These are phyloP conservation scores for Neodontobutis hainanensis DNA, from an alignment of 2,113 vertebrate genomes.

Conservation along the genomic window DNA sequence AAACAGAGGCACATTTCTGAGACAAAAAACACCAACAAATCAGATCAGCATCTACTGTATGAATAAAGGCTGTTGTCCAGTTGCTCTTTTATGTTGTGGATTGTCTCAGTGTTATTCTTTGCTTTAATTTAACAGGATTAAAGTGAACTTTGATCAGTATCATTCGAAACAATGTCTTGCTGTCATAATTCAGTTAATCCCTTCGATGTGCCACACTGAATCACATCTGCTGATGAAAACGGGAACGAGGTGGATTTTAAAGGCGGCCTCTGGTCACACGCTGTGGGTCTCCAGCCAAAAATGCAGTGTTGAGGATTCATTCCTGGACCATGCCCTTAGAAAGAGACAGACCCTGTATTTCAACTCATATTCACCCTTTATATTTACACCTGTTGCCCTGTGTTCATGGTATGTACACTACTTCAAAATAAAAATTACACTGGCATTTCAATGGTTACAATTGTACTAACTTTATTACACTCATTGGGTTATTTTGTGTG, in stretches of 20 bases:
- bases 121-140: conserved; percentile 57
- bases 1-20: conserved; percentile 11
- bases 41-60: no score
- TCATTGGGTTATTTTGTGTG: no score
- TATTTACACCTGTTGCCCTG: no score
- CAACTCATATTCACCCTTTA: neutral
- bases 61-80: conserved; percentile 11
- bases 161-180: conserved; percentile 35
- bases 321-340: no score
- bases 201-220: conserved; percentile 17
- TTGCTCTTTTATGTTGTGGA: conserved; percentile 15
- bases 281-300: conserved; percentile 32
- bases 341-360: neutral
- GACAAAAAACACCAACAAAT: neutral
- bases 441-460: no score
- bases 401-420: no score
- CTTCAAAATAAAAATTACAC: no score
- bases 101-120: conserved; percentile 48
- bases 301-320: conserved; percentile 7
- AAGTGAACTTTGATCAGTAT: conserved; percentile 50
- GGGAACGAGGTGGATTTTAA: conserved; percentile 14
- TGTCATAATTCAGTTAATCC: conserved; percentile 48
- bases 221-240: conserved; percentile 13
- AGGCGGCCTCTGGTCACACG: conserved; percentile 28
- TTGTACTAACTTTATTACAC: no score